Percentiles rank a stretch among this genome's conserved stretches.
phyloP scores from a whole-genome alignment of 2,888 invertebrate species.

The Hydropsyche betteni region DNA sequence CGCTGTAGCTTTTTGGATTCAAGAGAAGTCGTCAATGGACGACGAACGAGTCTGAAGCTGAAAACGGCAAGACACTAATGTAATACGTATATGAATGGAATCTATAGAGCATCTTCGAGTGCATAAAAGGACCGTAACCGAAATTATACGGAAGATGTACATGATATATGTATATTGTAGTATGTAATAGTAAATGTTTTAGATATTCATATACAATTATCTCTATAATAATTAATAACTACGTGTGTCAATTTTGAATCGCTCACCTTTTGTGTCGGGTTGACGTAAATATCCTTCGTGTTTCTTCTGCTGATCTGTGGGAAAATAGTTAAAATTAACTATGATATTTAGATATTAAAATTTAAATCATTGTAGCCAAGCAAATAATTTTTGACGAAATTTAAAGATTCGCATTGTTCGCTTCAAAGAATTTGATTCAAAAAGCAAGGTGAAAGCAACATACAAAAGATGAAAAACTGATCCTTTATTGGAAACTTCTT shows the following conservation, averaged over 20 bases:
- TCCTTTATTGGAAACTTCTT: constrained; percentile 16
- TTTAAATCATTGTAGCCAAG: too few species aligned
- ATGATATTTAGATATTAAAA: too few species aligned
- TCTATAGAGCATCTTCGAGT: too few species aligned
- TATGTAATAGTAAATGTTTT: too few species aligned
- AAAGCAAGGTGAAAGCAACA: too few species aligned
- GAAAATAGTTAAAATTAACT: too few species aligned
- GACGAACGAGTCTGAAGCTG: not conserved
- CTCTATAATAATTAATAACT: not conserved
- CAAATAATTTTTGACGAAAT: not conserved
- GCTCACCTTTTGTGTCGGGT: not conserved
- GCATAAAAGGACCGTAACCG: too few species aligned
- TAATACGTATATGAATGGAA: not conserved
- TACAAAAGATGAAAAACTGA: constrained; percentile 12
- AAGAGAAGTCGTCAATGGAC: constrained; percentile 3
- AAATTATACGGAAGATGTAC: too few species aligned
- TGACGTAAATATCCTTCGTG: too few species aligned
- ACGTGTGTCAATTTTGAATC: not conserved
- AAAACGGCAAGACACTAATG: not conserved
- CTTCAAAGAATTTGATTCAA: not conserved
- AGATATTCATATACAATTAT: too few species aligned
- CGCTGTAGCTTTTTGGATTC: not conserved
- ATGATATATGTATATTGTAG: too few species aligned
- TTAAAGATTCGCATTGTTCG: not conserved
- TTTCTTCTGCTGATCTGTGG: too few species aligned